Conservation (phyloP, 2,113 vertebrate genomes). For the cat (Felis catus) region DNA sequence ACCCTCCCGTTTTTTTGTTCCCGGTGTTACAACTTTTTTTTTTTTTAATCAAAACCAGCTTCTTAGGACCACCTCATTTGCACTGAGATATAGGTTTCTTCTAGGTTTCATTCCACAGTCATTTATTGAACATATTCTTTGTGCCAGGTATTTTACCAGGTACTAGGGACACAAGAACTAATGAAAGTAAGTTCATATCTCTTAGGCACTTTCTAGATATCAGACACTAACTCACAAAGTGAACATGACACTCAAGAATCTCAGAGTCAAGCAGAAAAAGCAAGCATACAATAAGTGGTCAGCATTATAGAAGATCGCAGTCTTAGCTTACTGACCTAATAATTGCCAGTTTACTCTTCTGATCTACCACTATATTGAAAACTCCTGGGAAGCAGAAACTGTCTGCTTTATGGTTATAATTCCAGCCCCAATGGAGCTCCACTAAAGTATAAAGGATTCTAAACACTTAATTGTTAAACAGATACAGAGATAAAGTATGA, state of each 20-base stretch:
- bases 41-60: neutral
- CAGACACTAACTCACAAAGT: neutral
- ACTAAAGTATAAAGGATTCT: neutral
- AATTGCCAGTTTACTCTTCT: neutral
- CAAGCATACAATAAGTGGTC: neutral
- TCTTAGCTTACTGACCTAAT: neutral
- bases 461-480: neutral
- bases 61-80: neutral
- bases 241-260: neutral
- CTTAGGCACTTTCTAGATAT: neutral
- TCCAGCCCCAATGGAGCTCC: neutral
- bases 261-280: neutral
- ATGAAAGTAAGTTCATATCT: neutral
- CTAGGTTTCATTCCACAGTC: neutral
- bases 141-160: neutral
- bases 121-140: neutral
- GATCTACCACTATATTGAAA: neutral
- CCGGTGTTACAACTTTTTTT: neutral
- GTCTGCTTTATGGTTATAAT: neutral
- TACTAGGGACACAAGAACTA: neutral
- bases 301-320: neutral
- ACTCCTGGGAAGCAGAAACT: neutral
- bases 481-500: neutral
- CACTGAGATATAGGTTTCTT: neutral
- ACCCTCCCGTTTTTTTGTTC: neutral